Percentiles rank a stretch among this genome's conserved stretches.
Evolutionary conservation across 2,888 invertebrate species (phyloP).

Genomic region (Machimus rusticus): DNA sequence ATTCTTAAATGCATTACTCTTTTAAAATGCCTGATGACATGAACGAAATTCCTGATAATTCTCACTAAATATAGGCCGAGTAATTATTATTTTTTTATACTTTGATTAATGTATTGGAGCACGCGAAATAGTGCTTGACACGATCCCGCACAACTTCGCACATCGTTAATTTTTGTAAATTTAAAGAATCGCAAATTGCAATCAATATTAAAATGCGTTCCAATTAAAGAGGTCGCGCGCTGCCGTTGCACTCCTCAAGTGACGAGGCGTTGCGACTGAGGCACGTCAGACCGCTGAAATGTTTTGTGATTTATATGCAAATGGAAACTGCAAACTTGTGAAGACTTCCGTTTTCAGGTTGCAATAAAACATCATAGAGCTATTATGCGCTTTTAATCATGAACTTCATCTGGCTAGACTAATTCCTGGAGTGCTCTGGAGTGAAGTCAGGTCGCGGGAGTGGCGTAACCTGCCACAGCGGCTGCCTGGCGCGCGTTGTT

Average conservation of each 20-base stretch:
- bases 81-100: background rate
- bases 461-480: background rate
- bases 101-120: background rate
- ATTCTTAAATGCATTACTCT: background rate
- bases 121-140: background rate
- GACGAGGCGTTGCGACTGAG: background rate
- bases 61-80: background rate
- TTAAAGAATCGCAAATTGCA: background rate
- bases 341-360: background rate
- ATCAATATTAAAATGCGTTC: background rate
- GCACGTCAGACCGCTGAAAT: background rate
- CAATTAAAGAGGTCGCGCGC: background rate
- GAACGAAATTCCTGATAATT: background rate
- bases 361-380: background rate
- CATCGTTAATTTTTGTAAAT: background rate
- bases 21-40: background rate
- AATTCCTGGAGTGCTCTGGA: background rate
- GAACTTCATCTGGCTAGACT: background rate
- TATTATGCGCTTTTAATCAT: background rate
- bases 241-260: background rate
- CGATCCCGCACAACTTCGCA: background rate
- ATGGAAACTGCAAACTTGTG: background rate
- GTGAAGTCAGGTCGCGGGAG: background rate
- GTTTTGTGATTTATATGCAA: conserved; percentile 13
- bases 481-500: background rate